Percentiles rank a stretch among this genome's conserved stretches.
Evolutionary conservation across 2,113 vertebrate species (phyloP).

Genomic region (Myrmecophaga tridactyla): DNA sequence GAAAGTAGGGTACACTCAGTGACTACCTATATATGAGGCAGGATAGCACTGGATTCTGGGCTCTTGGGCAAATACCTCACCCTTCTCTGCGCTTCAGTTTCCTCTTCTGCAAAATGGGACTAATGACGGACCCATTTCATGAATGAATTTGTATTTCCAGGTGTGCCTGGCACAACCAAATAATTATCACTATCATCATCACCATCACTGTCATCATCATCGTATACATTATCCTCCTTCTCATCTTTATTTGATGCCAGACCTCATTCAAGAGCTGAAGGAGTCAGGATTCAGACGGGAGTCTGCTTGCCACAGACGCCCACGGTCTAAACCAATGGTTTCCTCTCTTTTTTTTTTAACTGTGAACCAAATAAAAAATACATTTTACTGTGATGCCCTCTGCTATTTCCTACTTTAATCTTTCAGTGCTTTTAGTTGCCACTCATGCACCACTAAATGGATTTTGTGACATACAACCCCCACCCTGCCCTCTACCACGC

Average conservation of each 20-base stretch:
- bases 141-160: background rate
- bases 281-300: background rate
- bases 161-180: background rate
- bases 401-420: background rate
- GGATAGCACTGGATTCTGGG: background rate
- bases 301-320: background rate
- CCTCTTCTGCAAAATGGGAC: background rate
- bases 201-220: accelerated
- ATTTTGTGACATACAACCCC: background rate
- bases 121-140: background rate
- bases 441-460: background rate
- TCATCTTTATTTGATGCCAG: background rate
- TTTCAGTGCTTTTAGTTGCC: background rate
- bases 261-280: background rate
- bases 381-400: background rate
- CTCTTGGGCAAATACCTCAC: background rate
- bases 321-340: background rate
- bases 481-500: too few relatives aligned
- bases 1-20: background rate
- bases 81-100: background rate
- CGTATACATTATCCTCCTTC: accelerated
- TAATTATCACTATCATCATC: accelerated
- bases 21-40: background rate
- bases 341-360: background rate
- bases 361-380: background rate